These are phyloP conservation scores for Baronia brevicornis DNA, from an alignment of 2,888 invertebrate genomes.

Conservation along the genomic window DNA sequence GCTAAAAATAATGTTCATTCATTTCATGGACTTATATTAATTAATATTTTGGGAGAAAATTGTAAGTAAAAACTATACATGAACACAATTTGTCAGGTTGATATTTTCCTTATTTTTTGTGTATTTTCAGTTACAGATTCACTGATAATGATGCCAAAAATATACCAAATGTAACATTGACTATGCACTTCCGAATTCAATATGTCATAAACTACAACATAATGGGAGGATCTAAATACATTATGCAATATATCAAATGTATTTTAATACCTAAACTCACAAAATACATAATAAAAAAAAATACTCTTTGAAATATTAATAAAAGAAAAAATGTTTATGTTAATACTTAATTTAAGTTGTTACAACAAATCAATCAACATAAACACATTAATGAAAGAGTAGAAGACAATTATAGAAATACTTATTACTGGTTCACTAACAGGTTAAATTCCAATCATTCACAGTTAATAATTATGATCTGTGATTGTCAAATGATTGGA, in stretches of 20 bases:
- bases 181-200: not conserved
- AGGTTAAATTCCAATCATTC: no score
- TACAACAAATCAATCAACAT: constrained; percentile 5
- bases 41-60: constrained; percentile 65
- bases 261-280: constrained; percentile 19
- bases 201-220: no score
- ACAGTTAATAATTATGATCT: no score
- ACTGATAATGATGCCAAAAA: constrained; percentile 70
- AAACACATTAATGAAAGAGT: constrained; percentile 4
- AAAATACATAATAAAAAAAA: constrained; percentile 4
- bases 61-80: constrained; percentile 41
- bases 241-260: constrained; percentile 19
- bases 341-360: constrained; percentile 3
- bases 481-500: no score
- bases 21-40: constrained; percentile 65
- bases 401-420: no score
- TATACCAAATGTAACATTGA: constrained; percentile 47
- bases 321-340: constrained; percentile 5
- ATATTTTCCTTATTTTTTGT: constrained; percentile 16
- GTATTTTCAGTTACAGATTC: constrained; percentile 72
- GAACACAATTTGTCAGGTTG: constrained; percentile 4
- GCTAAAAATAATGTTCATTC: constrained; percentile 31
- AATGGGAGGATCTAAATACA: constrained; percentile 18
- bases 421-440: no score
- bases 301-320: constrained; percentile 1